Evolutionary conservation across 2,113 vertebrate species (phyloP).

Genomic region (Australoheros scitulus): DNA sequence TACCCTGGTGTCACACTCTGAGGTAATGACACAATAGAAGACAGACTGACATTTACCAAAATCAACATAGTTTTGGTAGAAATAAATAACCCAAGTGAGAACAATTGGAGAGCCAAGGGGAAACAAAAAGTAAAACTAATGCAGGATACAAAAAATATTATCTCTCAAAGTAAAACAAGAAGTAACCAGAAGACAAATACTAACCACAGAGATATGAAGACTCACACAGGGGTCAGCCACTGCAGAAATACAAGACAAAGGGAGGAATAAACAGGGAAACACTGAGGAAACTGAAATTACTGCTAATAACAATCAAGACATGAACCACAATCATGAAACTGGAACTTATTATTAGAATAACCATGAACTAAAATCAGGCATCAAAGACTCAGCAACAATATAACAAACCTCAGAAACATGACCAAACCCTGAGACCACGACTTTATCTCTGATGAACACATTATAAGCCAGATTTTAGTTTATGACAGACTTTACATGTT

Average conservation of each 20-base stretch:
- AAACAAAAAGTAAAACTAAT: background rate
- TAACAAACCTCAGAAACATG: no score
- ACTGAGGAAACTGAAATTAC: no score
- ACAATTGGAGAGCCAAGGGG: background rate
- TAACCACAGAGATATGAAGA: background rate
- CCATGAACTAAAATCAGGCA: no score
- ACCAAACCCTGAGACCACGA: no score
- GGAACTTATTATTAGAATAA: no score
- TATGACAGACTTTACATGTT: no score
- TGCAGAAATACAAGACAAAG: background rate
- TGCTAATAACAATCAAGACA: no score
- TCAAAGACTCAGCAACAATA: no score
- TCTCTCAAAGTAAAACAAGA: background rate
- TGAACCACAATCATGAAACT: no score
- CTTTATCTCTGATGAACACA: no score
- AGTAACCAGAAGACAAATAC: background rate
- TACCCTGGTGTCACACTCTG: background rate
- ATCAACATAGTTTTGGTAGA: background rate
- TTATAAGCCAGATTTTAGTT: no score
- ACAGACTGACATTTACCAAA: background rate
- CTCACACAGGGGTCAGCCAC: background rate
- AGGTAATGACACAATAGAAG: no score
- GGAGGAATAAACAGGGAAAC: background rate
- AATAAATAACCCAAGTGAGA: background rate
- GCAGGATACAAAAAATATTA: accelerated